Percentiles rank a stretch among this genome's conserved stretches.
These are phyloP conservation scores for Himalopsyche tibetana DNA, from an alignment of 2,888 invertebrate species.

Conservation along the genomic window DNA sequence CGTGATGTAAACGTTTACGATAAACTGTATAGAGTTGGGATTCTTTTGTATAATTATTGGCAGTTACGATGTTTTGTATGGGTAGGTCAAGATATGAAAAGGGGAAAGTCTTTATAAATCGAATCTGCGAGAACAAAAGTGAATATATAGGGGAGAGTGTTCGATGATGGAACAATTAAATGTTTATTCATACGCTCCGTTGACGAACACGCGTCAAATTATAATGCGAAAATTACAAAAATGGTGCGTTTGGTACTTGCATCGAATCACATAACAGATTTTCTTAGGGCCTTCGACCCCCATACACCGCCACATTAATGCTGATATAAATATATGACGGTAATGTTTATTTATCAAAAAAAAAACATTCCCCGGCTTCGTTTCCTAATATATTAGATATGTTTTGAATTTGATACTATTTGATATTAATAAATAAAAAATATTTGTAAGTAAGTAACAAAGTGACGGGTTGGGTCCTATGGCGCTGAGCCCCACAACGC, in stretches of 20 bases:
- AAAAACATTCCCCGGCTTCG: no score
- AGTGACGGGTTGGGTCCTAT: no score
- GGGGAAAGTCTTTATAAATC: slow-evolving; percentile 57
- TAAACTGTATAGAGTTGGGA: not conserved
- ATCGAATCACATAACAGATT: not conserved
- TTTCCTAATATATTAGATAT: no score
- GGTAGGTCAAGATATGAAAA: not conserved
- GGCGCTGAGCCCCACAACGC: no score
- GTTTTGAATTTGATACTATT: no score
- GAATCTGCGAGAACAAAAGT: slow-evolving; percentile 56
- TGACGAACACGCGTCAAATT: slow-evolving; percentile 55
- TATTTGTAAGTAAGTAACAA: no score
- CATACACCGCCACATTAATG: no score
- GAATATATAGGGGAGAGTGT: slow-evolving; percentile 53
- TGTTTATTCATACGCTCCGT: slow-evolving; percentile 60
- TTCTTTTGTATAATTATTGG: slow-evolving; percentile 1
- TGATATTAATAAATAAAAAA: no score
- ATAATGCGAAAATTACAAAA: slow-evolving; percentile 51
- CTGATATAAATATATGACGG: no score
- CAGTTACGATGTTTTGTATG: not conserved
- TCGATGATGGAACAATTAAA: slow-evolving; percentile 63
- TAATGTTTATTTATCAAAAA: no score
- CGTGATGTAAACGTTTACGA: slow-evolving; percentile 8
- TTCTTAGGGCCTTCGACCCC: no score
- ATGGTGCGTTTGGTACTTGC: slow-evolving; percentile 17